phyloP scores from a whole-genome alignment of 37 sponge, comb jelly and placozoan genomes.

The Beroe ovata region DNA sequence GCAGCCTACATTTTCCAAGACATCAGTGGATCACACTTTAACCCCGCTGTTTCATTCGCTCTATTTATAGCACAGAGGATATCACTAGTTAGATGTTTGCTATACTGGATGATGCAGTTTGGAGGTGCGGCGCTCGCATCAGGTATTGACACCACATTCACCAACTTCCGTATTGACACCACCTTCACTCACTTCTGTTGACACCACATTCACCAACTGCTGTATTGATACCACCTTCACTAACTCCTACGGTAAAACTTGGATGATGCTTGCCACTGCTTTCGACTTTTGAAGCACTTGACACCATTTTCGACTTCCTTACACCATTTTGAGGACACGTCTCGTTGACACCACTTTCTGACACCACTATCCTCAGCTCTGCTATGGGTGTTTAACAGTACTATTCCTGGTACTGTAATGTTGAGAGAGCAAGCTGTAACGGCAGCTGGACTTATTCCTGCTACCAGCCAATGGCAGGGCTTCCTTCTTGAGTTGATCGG shows the following conservation, averaged over 20 bases:
- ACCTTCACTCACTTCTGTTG: too few species aligned
- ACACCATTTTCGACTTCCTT: too few species aligned
- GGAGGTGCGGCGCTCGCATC: conserved; percentile 13
- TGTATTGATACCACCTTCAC: too few species aligned
- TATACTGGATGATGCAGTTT: conserved; percentile 50
- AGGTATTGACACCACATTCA: too few species aligned
- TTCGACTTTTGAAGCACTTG: too few species aligned
- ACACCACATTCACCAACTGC: too few species aligned
- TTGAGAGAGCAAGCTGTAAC: not conserved
- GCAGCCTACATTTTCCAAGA: conserved; percentile 25
- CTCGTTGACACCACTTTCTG: too few species aligned
- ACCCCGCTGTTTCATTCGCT: conserved; percentile 41
- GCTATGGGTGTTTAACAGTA: not conserved
- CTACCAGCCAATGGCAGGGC: not conserved
- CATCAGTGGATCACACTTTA: conserved; percentile 37
- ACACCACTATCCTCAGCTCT: not conserved
- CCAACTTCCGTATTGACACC: too few species aligned
- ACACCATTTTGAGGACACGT: too few species aligned
- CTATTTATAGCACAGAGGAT: conserved; percentile 47
- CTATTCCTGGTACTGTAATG: not conserved
- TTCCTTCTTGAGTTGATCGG: not conserved
- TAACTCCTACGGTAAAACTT: too few species aligned
- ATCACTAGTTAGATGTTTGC: not conserved
- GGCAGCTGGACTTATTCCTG: not conserved
- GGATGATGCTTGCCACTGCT: too few species aligned